Conservation (phyloP, 2,113 vertebrate species). For the Cheirogaleus medius region DNA sequence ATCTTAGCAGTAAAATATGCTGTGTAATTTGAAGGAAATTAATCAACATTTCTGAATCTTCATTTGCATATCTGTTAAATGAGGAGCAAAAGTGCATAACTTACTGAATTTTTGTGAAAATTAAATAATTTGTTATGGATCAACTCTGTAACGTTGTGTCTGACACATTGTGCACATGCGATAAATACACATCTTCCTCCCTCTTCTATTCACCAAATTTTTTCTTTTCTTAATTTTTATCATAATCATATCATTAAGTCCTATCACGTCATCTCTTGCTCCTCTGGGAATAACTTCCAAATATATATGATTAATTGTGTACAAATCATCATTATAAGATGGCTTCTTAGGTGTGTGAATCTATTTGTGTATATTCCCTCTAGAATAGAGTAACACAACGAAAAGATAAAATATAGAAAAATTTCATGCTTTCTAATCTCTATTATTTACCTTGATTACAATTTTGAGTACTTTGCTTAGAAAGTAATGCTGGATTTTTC, state of each 20-base stretch:
- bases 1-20: not conserved
- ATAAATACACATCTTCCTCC: not conserved
- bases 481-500: not conserved
- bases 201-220: not conserved
- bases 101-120: slow-evolving; percentile 11
- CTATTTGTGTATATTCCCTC: not conserved
- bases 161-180: not conserved
- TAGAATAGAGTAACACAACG: not conserved
- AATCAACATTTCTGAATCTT: not conserved
- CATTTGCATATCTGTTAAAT: not conserved
- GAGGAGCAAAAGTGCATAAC: not conserved
- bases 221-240: not conserved
- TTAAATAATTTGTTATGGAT: not conserved
- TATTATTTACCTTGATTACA: not conserved
- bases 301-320: not conserved
- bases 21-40: not conserved
- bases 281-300: not conserved
- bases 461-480: not conserved
- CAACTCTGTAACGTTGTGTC: not conserved
- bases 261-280: not conserved
- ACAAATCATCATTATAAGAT: not conserved
- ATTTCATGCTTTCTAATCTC: not conserved
- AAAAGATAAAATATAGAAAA: not conserved
- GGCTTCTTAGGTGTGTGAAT: not conserved
- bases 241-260: not conserved